Conservation (phyloP, 2,888 invertebrate species). For the Sphecodes monilicornis region DNA sequence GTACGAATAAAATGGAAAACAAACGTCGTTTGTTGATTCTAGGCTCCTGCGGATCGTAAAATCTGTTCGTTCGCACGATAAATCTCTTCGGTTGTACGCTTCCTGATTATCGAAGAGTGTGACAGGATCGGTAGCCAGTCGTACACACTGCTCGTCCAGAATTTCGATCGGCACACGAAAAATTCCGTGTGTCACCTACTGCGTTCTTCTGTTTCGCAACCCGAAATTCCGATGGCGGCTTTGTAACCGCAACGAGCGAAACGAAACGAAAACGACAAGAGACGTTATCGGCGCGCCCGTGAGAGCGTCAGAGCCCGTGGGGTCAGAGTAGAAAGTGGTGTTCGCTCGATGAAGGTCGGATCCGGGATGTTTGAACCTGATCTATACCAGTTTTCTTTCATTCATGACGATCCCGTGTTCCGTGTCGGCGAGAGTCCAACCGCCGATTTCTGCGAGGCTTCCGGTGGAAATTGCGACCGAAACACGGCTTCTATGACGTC, state of each 20-base stretch:
- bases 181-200: conserved; percentile 29
- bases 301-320: conserved; percentile 68
- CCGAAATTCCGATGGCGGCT: conserved; percentile 44
- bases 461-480: conserved; percentile 19
- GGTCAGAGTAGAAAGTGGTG: conserved; percentile 84
- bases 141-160: background rate
- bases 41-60: background rate
- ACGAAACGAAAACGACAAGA: conserved; percentile 82
- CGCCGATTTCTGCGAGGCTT: conserved; percentile 23
- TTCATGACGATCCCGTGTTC: conserved; percentile 73
- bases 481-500: background rate
- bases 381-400: conserved; percentile 80
- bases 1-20: background rate
- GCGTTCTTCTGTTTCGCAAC: conserved; percentile 52
- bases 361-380: conserved; percentile 81
- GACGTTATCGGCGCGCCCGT: conserved; percentile 60
- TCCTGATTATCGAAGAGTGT: conserved; percentile 21
- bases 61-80: background rate
- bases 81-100: conserved; percentile 16
- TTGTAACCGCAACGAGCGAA: conserved; percentile 59
- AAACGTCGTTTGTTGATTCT: background rate
- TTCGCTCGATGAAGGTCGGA: conserved; percentile 82
- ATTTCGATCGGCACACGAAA: conserved; percentile 17
- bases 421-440: conserved; percentile 19
- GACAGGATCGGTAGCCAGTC: conserved; percentile 7